These are phyloP conservation scores for Ernsta delagoae DNA, from an alignment of 2,888 invertebrate species.

Conservation along the genomic window DNA sequence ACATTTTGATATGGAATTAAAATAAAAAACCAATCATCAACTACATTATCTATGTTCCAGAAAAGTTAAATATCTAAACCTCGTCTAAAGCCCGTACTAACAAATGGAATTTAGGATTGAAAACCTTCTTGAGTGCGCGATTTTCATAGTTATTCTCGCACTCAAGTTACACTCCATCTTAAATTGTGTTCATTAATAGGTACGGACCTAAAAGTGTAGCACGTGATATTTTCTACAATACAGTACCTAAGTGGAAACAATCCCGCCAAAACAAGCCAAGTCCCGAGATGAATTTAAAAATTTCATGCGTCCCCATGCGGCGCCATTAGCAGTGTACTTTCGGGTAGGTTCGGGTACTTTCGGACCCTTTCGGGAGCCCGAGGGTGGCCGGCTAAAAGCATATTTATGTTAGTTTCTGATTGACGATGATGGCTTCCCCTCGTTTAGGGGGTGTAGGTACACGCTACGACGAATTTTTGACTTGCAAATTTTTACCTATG, in stretches of 20 bases:
- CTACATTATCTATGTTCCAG: no score
- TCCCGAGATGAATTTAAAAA: conserved; percentile 50
- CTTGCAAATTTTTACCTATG: not conserved
- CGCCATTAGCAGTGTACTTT: conserved; percentile 40
- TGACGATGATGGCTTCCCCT: conserved; percentile 72
- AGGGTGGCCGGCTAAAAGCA: conserved; percentile 60
- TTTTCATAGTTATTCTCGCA: no score
- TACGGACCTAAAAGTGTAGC: no score
- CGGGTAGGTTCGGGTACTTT: no score
- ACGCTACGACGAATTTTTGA: conserved; percentile 48
- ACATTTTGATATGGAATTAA: not conserved
- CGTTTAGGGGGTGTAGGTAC: conserved; percentile 51
- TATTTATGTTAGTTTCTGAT: conserved; percentile 82
- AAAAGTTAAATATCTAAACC: no score
- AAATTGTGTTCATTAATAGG: no score
- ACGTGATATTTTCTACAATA: no score
- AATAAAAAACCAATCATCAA: no score
- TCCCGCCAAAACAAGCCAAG: not conserved
- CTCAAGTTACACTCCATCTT: no score
- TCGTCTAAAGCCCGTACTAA: no score
- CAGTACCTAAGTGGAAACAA: not conserved
- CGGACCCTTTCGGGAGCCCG: conserved; percentile 17
- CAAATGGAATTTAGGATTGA: no score
- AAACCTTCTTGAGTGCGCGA: no score
- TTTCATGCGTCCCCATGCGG: conserved; percentile 54